phyloP scores from a whole-genome alignment of 2,113 vertebrate genomes.

The Cololabis saira region DNA sequence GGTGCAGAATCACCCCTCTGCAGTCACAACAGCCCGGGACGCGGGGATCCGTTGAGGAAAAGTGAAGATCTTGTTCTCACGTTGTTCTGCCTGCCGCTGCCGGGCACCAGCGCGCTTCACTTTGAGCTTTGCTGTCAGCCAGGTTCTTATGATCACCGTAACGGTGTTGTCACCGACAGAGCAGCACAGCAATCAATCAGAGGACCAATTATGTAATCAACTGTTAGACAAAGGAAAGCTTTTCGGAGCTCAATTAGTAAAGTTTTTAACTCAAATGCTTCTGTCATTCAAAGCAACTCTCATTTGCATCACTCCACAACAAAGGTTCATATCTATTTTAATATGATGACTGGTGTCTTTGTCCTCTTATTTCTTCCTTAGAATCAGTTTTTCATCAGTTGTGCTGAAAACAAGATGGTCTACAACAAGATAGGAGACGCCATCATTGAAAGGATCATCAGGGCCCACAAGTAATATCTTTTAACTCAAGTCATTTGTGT shows the following conservation, averaged over 20 bases:
- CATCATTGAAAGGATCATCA: constrained; percentile 92
- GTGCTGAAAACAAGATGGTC: constrained; percentile 90
- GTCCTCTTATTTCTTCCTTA: constrained; percentile 55
- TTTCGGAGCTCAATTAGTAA: not conserved
- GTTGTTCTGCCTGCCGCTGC: too few relatives aligned
- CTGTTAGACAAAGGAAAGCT: not conserved
- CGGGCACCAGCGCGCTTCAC: too few relatives aligned
- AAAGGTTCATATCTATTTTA: not conserved
- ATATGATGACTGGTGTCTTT: not conserved
- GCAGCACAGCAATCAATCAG: not conserved
- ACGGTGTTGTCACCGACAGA: not conserved
- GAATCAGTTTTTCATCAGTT: constrained; percentile 99
- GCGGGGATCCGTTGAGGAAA: too few relatives aligned
- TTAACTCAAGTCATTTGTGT: not conserved
- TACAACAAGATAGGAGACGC: constrained; percentile 95
- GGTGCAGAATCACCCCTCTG: not conserved
- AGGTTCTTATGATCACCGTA: not conserved
- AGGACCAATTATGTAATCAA: not conserved
- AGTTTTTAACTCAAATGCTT: too few relatives aligned
- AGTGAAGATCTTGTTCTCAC: too few relatives aligned
- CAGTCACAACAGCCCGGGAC: too few relatives aligned
- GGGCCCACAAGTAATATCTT: constrained; percentile 89
- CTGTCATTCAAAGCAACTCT: too few relatives aligned
- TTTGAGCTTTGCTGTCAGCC: too few relatives aligned
- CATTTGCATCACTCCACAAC: too few relatives aligned